These are phyloP conservation scores for Coilia nasus DNA, from an alignment of 2,797 vertebrate genomes.

Conservation along the genomic window DNA sequence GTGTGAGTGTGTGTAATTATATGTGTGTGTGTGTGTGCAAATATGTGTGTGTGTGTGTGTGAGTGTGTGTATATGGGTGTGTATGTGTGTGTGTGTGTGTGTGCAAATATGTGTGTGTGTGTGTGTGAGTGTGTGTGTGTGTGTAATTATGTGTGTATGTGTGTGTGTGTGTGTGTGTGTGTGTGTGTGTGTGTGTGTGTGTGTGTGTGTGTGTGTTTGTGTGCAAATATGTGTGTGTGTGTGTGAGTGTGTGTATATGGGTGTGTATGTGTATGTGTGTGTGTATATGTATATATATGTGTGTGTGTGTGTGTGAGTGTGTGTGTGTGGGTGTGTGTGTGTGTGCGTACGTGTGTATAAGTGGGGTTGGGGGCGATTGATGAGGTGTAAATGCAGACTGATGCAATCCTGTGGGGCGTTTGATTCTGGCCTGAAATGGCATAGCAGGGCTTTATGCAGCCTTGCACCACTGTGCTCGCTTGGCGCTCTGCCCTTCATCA, in stretches of 20 bases:
- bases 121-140: background rate
- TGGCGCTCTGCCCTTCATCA: conserved; percentile 10
- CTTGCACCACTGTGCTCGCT: background rate
- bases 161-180: too few species aligned
- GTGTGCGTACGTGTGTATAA: background rate
- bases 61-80: background rate
- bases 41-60: background rate
- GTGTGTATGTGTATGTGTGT: background rate
- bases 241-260: background rate
- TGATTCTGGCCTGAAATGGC: background rate
- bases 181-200: background rate
- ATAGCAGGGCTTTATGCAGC: background rate
- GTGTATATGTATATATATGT: background rate
- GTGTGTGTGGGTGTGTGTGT: too few species aligned
- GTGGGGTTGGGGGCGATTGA: background rate
- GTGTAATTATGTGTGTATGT: background rate
- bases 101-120: too few species aligned
- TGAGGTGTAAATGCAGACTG: conserved; percentile 17
- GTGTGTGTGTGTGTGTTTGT: background rate
- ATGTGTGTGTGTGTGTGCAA: too few species aligned
- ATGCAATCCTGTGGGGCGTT: background rate
- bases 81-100: background rate
- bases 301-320: background rate
- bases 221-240: background rate
- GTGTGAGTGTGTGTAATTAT: background rate